Percentiles rank a stretch among this genome's conserved stretches.
Conservation (phyloP, 1,140 invertebrate species). For the Philotrypesis tridentata region DNA sequence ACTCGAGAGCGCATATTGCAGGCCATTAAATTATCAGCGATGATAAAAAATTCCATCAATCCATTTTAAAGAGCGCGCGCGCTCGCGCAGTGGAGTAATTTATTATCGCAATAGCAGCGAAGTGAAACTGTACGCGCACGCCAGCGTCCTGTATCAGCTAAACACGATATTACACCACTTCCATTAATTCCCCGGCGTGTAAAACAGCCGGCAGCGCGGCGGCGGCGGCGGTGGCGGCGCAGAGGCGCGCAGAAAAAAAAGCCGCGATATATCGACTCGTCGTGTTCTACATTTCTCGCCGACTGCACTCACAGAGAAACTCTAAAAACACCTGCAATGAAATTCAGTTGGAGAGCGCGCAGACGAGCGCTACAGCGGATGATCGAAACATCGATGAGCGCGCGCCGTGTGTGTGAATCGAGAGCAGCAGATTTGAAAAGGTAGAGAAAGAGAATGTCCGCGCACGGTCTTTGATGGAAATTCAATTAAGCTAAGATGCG, state of each 20-base stretch:
- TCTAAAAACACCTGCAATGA: not conserved
- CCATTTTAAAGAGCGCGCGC: too few species aligned
- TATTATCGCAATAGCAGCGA: not conserved
- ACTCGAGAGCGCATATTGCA: too few species aligned
- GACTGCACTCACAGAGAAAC: not conserved
- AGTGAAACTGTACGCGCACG: not conserved
- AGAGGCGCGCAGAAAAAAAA: not conserved
- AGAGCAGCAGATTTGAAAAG: not conserved
- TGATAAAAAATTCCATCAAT: not conserved
- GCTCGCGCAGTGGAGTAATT: not conserved
- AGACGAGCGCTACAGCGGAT: too few species aligned
- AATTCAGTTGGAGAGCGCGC: too few species aligned
- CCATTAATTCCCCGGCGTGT: not conserved
- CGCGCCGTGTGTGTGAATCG: not conserved
- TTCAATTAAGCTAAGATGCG: slow-evolving; percentile 30
- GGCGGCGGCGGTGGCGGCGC: too few species aligned
- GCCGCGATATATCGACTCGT: not conserved
- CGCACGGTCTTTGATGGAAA: slow-evolving; percentile 26
- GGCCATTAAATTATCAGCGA: not conserved
- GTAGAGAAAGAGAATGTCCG: not conserved
- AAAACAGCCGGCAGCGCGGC: not conserved
- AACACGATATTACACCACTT: not conserved
- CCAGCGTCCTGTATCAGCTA: not conserved
- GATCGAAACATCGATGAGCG: not conserved
- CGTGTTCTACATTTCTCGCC: not conserved